A percentile compares a stretch with the other conserved stretches of the same genome.
Conservation (phyloP, 2,888 invertebrate genomes). For the Eupithecia abbreviata region DNA sequence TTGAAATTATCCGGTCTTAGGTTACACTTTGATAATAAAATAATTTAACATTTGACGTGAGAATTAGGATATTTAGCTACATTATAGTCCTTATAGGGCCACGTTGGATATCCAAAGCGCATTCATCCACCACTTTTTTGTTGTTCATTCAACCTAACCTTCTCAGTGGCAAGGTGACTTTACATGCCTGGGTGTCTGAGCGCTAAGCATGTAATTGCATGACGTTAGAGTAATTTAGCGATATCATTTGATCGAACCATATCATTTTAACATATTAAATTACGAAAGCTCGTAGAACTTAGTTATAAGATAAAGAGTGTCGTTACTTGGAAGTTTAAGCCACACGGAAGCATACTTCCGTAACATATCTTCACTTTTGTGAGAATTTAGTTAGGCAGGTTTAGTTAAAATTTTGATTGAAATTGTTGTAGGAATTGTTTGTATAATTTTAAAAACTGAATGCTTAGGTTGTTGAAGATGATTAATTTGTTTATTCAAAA, state of each 20-base stretch:
- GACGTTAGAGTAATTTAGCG: constrained; percentile 72
- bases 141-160: constrained; percentile 80
- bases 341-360: constrained; percentile 22
- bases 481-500: constrained; percentile 56
- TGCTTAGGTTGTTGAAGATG: constrained; percentile 69
- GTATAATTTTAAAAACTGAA: constrained; percentile 33
- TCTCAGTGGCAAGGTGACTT: constrained; percentile 81
- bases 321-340: constrained; percentile 41
- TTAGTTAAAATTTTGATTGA: constrained; percentile 53
- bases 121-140: constrained; percentile 73
- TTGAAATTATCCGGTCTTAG: constrained; percentile 21
- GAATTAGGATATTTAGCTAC: constrained; percentile 37
- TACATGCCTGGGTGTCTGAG: constrained; percentile 79
- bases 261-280: constrained; percentile 74
- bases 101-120: constrained; percentile 50
- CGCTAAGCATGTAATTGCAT: constrained; percentile 80
- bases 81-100: constrained; percentile 40
- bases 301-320: constrained; percentile 50
- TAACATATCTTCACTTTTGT: constrained; percentile 45
- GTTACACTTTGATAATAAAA: constrained; percentile 33
- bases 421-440: constrained; percentile 20
- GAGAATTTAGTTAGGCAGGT: not conserved
- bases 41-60: constrained; percentile 26
- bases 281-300: constrained; percentile 59
- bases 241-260: constrained; percentile 76